Conservation (phyloP, 2,113 vertebrate genomes). For the Urocynchramus pylzowi region DNA sequence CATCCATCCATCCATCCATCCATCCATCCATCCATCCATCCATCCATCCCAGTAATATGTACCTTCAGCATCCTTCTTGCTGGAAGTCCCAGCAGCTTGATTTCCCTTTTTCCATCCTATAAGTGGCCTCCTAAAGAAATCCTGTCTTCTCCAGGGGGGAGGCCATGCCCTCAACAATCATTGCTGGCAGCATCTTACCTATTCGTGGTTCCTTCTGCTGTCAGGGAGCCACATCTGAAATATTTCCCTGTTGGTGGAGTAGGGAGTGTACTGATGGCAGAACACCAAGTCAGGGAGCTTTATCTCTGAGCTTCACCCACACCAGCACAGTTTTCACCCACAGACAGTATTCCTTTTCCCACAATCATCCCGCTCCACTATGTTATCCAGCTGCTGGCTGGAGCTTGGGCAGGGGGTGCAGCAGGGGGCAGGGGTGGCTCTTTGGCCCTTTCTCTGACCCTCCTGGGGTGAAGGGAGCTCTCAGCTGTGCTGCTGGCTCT, state of each 20-base stretch:
- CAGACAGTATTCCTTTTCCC: background rate
- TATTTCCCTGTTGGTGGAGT: background rate
- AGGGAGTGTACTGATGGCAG: conserved; percentile 34
- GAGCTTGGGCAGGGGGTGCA: background rate
- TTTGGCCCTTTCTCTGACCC: background rate
- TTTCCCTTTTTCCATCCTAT: background rate
- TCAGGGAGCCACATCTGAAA: background rate
- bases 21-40: background rate
- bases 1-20: background rate
- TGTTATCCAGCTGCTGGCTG: background rate
- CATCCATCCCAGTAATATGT: background rate
- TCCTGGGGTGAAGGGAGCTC: background rate
- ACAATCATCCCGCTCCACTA: background rate
- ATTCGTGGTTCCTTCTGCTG: background rate
- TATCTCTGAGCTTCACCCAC: background rate
- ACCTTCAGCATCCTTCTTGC: background rate
- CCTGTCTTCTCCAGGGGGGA: too few relatives aligned
- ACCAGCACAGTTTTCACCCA: background rate
- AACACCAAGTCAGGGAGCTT: conserved; percentile 25
- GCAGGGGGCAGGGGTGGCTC: background rate
- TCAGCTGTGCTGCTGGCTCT: background rate
- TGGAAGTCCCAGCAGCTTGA: background rate
- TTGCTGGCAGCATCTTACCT: background rate
- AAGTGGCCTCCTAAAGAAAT: background rate
- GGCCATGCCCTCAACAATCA: background rate